Base-by-base conservation (phyloP, 2,888 invertebrate genomes). In the Parnassius orleans region DNA sequence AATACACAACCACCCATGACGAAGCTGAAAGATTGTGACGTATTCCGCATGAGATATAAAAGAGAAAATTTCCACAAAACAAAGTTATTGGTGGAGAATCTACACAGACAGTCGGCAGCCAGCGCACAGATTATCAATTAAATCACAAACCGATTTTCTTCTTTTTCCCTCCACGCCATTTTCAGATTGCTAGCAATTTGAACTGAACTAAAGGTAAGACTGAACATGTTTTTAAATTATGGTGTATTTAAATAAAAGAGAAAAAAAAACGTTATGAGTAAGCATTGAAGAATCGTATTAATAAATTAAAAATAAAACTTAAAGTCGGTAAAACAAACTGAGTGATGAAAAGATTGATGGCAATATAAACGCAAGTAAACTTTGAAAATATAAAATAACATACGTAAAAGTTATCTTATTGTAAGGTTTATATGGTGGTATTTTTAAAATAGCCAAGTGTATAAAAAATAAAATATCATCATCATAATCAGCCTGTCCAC, bases 1-100 rank as follows among this genome's bases (percentile, higher is more conserved):
- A 57, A 52, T 52, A 58, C 5, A 33, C 47, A 65, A 66, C 70
- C 66, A 55, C 66, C 68, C 68, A 68, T 72, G 72, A 71, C 70
- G 68, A 24, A 42, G 66, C 59, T 63, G 41, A 58, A 46, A 58
- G 57, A 62, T 54, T 50, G 43, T 62, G 57, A 62, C 57, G 53
- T 58, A 14, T 42, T 12, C 15, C 19, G 48, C 11, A 42, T 53
- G 47, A 54, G 48, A 63, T 63, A 63, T 63, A 58, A 50, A 62
- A 58, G 63, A 44, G 58, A 54, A 63, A 58, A 51, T 63, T 51
- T 57, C 62, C 57, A 48, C 58, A 58, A 51, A 10, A n/a, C 44
- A 50, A 15, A 54, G 41, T 3, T 58, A 63, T 63, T 63, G 44
- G 44, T 44, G 51, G 41, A 44, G 50, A 33, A 53, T 43, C 3